Base-by-base conservation (phyloP, 2,888 invertebrate genomes). In the Omphaloscelis lunosa region DNA sequence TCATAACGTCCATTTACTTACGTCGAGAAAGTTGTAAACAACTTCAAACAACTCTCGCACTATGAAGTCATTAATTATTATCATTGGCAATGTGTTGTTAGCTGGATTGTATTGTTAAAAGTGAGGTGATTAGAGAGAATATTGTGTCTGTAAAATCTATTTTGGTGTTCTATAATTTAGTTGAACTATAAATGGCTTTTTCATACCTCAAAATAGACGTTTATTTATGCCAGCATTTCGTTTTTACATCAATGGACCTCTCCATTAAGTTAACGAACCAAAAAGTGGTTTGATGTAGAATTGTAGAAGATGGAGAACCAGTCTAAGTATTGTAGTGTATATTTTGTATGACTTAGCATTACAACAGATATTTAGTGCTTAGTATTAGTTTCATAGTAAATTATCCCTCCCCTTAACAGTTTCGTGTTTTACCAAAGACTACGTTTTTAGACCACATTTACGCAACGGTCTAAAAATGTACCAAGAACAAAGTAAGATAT, bases 1-100 rank as follows among this genome's bases (percentile, higher is more conserved):
- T 87, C 86, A 85, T 87, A 87, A 82, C 77, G 79, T 83, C 80
- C 80, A 87, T 86, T 86, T 87, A 85, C 75, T 87, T 83, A 83
- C 74, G 79, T 77, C 80, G 69, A 73, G 80, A 82, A 85, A 87
- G 78, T 82, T 87, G 77, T 85, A 69, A 83, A 85, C 79, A 81
- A 86, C 75, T 78, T 69, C 69, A 72, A 83, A 86, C 86, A 87
- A 80, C 63, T 73, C 62, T 72, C 67, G 77, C 74, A 79, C 79
- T 82, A 78, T 79, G 75, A 79, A 85, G 79, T 80, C 77, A 87
- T 87, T 86, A 87, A 79, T 87, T 82, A 86, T 66, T 79, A 78
- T 72, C 74, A 72, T 74, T 53, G 53, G 61, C 77, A 76, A 77
- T 75, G 75, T 77, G 59, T 72, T 73, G 48, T 67, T 74, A 45